Evolutionary conservation across 2,888 invertebrate species (phyloP).

Genomic region (Scaptomyza parva): DNA sequence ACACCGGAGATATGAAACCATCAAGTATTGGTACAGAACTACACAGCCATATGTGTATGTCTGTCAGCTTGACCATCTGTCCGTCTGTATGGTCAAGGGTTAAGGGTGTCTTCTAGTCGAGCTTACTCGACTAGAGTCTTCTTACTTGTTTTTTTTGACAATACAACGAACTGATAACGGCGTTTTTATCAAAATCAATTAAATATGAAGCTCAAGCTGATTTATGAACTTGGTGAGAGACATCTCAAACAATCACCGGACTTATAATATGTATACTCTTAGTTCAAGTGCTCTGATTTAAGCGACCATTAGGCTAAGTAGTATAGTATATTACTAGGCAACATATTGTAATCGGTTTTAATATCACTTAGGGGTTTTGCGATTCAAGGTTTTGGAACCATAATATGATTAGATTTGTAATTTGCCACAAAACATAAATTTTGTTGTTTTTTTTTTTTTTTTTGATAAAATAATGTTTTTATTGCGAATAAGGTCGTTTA

Average conservation of each 20-base stretch:
- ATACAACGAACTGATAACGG: slow-evolving; percentile 14
- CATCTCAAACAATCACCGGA: neutral
- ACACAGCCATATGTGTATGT: no score
- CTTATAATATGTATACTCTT: neutral
- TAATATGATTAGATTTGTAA: slow-evolving; percentile 8
- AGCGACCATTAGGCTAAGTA: slow-evolving; percentile 16
- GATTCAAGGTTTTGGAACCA: slow-evolving; percentile 42
- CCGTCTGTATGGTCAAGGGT: no score
- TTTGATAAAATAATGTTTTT: slow-evolving; percentile 11
- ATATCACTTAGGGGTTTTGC: neutral
- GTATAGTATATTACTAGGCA: slow-evolving; percentile 1
- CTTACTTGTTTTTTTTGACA: slow-evolving; percentile 18
- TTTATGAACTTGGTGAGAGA: slow-evolving; percentile 32
- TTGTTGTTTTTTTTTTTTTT: no score
- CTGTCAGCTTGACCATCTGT: no score
- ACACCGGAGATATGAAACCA: no score
- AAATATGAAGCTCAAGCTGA: slow-evolving; percentile 13
- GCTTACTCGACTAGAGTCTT: no score
- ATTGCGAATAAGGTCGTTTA: slow-evolving; percentile 46
- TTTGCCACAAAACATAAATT: neutral
- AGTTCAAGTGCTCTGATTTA: slow-evolving; percentile 13
- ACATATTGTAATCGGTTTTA: neutral
- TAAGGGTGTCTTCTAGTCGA: no score
- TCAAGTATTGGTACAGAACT: no score
- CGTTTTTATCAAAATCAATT: slow-evolving; percentile 22